A percentile compares a stretch with the other conserved stretches of the same genome.
Evolutionary conservation across 1,140 invertebrate species (phyloP).

Genomic region (Tetranychus cinnabarinus): DNA sequence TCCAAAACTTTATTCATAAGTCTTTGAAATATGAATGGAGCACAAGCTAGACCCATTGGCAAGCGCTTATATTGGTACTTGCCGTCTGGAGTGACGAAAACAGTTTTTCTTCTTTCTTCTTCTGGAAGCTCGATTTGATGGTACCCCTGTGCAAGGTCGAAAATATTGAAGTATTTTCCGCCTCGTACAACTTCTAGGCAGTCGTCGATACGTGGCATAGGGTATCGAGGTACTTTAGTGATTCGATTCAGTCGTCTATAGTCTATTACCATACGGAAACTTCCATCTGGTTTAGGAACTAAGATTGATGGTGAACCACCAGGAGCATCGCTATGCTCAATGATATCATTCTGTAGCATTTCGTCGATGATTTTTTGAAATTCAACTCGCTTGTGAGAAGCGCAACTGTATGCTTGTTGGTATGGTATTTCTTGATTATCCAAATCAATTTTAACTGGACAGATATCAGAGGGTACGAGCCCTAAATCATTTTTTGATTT

Average conservation of each 20-base stretch:
- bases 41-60: too few relatives aligned
- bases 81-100: too few relatives aligned
- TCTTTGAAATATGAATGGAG: background rate
- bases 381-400: too few relatives aligned
- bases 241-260: slow-evolving; percentile 23
- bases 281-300: background rate
- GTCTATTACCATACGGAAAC: slow-evolving; percentile 13
- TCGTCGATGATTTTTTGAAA: background rate
- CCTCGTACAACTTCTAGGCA: slow-evolving; percentile 3
- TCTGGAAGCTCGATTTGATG: slow-evolving; percentile 16
- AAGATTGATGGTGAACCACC: background rate
- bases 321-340: background rate
- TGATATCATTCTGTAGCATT: background rate
- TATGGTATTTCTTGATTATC: too few relatives aligned
- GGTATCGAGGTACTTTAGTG: slow-evolving; percentile 24
- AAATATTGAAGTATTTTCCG: slow-evolving; percentile 20
- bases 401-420: too few relatives aligned
- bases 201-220: slow-evolving; percentile 18
- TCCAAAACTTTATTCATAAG: background rate
- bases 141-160: slow-evolving; percentile 26
- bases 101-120: background rate
- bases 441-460: too few relatives aligned
- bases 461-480: too few relatives aligned
- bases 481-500: too few relatives aligned
- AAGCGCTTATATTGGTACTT: too few relatives aligned